These are phyloP conservation scores for Xenopus laevis DNA, from an alignment of 2,113 vertebrate species.

Conservation along the genomic window DNA sequence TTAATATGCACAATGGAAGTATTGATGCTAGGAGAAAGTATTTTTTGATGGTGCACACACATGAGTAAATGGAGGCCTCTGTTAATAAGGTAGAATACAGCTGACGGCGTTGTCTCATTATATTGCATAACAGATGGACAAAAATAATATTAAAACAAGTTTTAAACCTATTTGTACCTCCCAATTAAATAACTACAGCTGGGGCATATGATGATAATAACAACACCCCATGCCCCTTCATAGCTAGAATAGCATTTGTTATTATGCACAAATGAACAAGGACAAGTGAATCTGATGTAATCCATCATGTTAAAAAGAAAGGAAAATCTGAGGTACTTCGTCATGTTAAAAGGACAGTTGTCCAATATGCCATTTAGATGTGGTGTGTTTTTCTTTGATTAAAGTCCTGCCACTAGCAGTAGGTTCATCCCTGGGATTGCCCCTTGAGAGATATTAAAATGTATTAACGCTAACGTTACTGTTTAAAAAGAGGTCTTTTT, in stretches of 20 bases:
- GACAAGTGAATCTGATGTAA: background rate
- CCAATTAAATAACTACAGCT: too few species aligned
- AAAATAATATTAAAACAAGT: too few species aligned
- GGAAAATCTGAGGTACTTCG: slow-evolving; percentile 20
- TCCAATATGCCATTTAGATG: slow-evolving; percentile 40
- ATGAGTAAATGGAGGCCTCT: too few species aligned
- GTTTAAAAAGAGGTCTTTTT: slow-evolving; percentile 7
- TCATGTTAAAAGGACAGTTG: slow-evolving; percentile 35
- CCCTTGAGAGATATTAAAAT: slow-evolving; percentile 28
- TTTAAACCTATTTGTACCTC: too few species aligned
- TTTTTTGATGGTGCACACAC: too few species aligned
- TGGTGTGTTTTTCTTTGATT: slow-evolving; percentile 30
- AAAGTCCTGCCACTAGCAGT: slow-evolving; percentile 17
- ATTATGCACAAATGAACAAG: slow-evolving; percentile 3
- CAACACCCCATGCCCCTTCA: too few species aligned
- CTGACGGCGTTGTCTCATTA: too few species aligned
- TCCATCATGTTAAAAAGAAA: slow-evolving; percentile 16
- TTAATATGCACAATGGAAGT: too few species aligned
- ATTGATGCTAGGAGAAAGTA: too few species aligned
- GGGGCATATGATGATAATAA: too few species aligned
- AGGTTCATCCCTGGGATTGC: slow-evolving; percentile 22
- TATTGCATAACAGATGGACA: too few species aligned
- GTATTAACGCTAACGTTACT: slow-evolving; percentile 16
- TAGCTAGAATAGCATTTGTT: background rate
- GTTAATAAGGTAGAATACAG: too few species aligned